Percentiles rank a stretch among this genome's conserved stretches.
Evolutionary conservation across 2,113 vertebrate genomes (phyloP).

Genomic region (Pseudorectes ferrugineus): DNA sequence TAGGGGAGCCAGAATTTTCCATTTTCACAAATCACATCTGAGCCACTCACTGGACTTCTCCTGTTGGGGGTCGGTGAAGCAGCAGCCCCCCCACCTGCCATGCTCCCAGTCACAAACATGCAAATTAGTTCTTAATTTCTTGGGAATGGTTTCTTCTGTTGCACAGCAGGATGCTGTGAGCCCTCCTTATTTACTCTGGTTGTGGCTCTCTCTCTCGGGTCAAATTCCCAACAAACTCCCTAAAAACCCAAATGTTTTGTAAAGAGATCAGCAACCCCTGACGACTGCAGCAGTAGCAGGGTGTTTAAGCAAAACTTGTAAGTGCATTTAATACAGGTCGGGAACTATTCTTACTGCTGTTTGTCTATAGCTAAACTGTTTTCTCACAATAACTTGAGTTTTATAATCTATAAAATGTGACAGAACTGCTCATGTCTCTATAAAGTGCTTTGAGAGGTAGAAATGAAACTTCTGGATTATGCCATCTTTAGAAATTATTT

Average conservation of each 20-base stretch:
- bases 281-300: neutral
- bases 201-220: neutral
- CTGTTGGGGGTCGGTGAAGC: neutral
- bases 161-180: neutral
- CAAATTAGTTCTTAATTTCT: neutral
- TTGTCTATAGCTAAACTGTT: neutral
- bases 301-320: neutral
- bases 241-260: neutral
- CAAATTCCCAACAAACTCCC: neutral
- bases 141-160: neutral
- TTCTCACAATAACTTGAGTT: neutral
- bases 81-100: neutral
- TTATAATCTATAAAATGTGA: neutral
- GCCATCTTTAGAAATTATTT: neutral
- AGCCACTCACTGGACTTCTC: neutral
- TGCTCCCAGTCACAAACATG: neutral
- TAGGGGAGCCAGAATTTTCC: neutral
- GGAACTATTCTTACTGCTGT: neutral
- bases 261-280: neutral
- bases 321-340: neutral
- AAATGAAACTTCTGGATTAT: neutral
- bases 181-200: neutral
- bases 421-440: neutral
- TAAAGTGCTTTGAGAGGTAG: neutral
- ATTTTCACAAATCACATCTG: neutral